A percentile compares a stretch with the other conserved stretches of the same genome.
phyloP scores from a whole-genome alignment of 1,140 invertebrate species.

The Ostrea edulis region DNA sequence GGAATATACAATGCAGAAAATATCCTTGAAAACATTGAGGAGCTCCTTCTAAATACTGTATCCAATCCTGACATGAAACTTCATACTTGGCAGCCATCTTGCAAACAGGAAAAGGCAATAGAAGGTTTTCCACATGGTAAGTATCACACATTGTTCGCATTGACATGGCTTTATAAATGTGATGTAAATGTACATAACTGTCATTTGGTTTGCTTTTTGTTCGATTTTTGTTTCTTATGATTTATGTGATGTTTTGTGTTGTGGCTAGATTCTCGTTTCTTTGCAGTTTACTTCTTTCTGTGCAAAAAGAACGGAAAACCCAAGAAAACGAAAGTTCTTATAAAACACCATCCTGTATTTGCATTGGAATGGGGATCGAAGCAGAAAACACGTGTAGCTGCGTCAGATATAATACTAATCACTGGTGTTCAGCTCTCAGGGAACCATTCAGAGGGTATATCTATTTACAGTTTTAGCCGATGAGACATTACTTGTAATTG shows the following conservation, averaged over 20 bases:
- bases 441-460: neutral
- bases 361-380: neutral
- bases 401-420: neutral
- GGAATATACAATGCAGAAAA: neutral
- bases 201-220: neutral
- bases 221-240: neutral
- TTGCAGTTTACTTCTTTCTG: neutral
- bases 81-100: neutral
- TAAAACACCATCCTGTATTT: neutral
- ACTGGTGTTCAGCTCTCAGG: neutral
- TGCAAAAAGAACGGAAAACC: neutral
- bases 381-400: neutral
- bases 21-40: neutral
- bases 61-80: neutral
- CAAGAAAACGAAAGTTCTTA: neutral
- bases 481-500: neutral
- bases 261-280: neutral
- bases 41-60: neutral
- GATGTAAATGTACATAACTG: too few species aligned
- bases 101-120: neutral
- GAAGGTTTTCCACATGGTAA: neutral
- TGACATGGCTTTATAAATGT: neutral
- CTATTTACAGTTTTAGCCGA: neutral
- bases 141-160: neutral
- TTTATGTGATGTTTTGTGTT: neutral